These are phyloP conservation scores for Rhopilema esculentum DNA, from an alignment of 30 jellyfish, hydroid and myxozoan species.

Conservation along the genomic window DNA sequence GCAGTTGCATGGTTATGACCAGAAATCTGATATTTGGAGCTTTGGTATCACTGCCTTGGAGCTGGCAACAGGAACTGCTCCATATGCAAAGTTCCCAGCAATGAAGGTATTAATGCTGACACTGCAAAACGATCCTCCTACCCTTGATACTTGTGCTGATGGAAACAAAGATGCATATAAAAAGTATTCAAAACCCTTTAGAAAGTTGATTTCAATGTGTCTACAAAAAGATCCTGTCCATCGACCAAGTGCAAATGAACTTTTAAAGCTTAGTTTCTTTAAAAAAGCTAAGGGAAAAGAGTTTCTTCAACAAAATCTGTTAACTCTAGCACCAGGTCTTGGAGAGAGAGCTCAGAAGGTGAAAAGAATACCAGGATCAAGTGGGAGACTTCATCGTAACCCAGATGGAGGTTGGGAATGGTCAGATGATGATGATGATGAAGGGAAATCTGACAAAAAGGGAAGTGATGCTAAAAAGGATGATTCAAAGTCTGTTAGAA, in stretches of 20 bases:
- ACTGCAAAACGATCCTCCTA: constrained; percentile 97
- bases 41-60: constrained; percentile 99
- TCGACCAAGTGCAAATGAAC: constrained; percentile 95
- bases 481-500: background rate
- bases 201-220: constrained; percentile 93
- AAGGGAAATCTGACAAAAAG: background rate
- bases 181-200: constrained; percentile 88
- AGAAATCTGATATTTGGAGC: constrained; percentile 98
- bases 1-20: constrained; percentile 94
- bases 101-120: constrained; percentile 98
- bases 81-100: constrained; percentile 97
- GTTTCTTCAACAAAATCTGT: constrained; percentile 70
- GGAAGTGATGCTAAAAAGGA: background rate
- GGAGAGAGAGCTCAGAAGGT: constrained; percentile 90
- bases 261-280: constrained; percentile 85
- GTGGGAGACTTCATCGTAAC: constrained; percentile 84
- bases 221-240: constrained; percentile 89
- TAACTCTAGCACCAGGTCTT: constrained; percentile 87
- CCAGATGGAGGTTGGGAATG: constrained; percentile 85
- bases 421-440: constrained; percentile 75
- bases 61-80: constrained; percentile 99
- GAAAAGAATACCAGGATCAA: constrained; percentile 76
- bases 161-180: constrained; percentile 91
- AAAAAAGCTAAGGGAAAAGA: constrained; percentile 93
- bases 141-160: constrained; percentile 92